These are phyloP conservation scores for Cheirogaleus major DNA, from an alignment of 2,797 vertebrate genomes.

Conservation along the genomic window DNA sequence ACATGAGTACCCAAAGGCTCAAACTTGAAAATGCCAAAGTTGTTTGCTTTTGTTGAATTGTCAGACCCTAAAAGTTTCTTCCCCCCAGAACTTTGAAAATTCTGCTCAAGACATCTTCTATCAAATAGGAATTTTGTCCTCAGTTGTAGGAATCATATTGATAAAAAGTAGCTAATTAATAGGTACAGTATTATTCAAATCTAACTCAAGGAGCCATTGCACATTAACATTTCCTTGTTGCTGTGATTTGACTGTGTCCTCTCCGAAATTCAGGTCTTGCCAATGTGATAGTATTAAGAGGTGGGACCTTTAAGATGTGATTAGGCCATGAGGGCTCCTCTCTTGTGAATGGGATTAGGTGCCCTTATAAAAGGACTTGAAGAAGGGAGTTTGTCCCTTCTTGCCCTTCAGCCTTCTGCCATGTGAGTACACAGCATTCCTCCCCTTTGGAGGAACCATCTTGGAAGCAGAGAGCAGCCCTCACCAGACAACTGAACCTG, in stretches of 20 bases:
- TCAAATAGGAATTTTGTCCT: conserved; percentile 17
- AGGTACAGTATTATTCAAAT: background rate
- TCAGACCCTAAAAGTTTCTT: background rate
- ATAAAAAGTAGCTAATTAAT: background rate
- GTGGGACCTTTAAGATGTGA: background rate
- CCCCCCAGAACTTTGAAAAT: background rate
- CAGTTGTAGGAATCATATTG: background rate
- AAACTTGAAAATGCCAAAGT: conserved; percentile 54
- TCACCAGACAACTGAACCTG: background rate
- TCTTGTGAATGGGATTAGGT: background rate
- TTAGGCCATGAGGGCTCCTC: background rate
- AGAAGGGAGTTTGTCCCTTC: background rate
- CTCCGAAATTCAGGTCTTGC: background rate
- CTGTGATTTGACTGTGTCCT: background rate
- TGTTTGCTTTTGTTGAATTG: conserved; percentile 63
- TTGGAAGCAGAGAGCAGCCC: background rate
- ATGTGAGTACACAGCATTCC: background rate
- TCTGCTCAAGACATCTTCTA: background rate
- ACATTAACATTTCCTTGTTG: background rate
- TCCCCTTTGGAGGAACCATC: background rate
- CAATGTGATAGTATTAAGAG: background rate
- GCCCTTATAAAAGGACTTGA: background rate
- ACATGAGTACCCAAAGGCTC: conserved; percentile 35
- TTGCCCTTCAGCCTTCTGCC: background rate
- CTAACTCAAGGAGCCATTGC: background rate